These are phyloP conservation scores for Galaxea fascicularis DNA, from an alignment of 92 coral and sea anemone genomes.

Conservation along the genomic window DNA sequence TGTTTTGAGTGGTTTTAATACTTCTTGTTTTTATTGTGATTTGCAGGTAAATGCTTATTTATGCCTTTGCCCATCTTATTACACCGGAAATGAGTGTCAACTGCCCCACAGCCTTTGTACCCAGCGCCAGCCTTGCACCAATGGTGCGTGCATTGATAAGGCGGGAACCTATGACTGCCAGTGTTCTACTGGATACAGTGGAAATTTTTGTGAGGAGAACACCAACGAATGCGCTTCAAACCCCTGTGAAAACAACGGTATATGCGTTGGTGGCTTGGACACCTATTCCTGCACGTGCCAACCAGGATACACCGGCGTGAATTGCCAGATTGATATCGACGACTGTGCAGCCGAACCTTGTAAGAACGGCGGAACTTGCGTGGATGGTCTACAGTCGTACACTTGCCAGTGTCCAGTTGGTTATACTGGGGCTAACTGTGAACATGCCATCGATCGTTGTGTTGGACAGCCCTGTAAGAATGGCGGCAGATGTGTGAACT, in stretches of 20 bases:
- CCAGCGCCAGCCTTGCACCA: conserved; percentile 69
- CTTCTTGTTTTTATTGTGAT: background rate
- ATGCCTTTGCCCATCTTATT: conserved; percentile 81
- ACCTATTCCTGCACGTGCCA: conserved; percentile 55
- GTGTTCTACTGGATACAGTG: conserved; percentile 79
- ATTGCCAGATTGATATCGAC: conserved; percentile 71
- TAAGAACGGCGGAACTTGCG: conserved; percentile 70
- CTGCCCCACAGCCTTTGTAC: conserved; percentile 74
- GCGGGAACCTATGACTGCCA: conserved; percentile 76
- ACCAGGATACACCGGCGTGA: conserved; percentile 59
- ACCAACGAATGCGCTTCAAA: conserved; percentile 67
- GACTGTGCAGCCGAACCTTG: conserved; percentile 91
- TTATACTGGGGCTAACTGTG: conserved; percentile 75
- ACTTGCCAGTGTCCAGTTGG: conserved; percentile 70
- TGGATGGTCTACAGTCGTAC: conserved; percentile 65
- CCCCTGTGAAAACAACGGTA: conserved; percentile 76
- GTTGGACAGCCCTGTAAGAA: conserved; percentile 71
- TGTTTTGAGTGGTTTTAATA: background rate
- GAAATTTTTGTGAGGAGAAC: conserved; percentile 70
- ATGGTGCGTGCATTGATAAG: conserved; percentile 81
- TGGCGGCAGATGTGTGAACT: conserved; percentile 79
- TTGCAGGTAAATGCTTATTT: conserved; percentile 51
- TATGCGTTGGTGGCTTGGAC: conserved; percentile 60
- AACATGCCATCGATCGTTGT: conserved; percentile 63
- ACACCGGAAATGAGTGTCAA: conserved; percentile 81